Conservation (phyloP, 1,140 invertebrate species). For the Diploscapter pachys region DNA sequence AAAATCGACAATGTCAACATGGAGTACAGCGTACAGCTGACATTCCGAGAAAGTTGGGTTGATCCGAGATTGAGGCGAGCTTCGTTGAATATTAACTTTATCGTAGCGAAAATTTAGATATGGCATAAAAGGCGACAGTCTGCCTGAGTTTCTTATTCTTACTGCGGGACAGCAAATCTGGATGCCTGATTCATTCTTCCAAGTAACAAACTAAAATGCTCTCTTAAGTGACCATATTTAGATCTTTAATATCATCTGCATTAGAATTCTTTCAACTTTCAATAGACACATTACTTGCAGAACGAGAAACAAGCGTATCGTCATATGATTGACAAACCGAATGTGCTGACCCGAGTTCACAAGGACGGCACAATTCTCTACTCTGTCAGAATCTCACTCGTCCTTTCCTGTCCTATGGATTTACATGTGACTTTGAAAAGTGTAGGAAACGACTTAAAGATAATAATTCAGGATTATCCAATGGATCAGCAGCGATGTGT, state of each 20-base stretch:
- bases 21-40: constrained; percentile 72
- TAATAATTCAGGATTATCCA: constrained; percentile 84
- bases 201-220: constrained; percentile 20
- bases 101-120: background rate
- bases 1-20: constrained; percentile 98
- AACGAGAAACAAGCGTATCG: constrained; percentile 96
- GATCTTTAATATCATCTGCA: background rate
- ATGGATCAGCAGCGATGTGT: constrained; percentile 88
- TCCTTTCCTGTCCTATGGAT: constrained; percentile 85
- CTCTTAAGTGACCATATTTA: background rate
- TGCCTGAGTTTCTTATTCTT: constrained; percentile 53
- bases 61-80: constrained; percentile 73
- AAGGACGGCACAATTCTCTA: constrained; percentile 89
- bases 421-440: constrained; percentile 59
- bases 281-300: constrained; percentile 79
- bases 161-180: constrained; percentile 57
- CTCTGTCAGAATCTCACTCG: constrained; percentile 73
- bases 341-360: constrained; percentile 85
- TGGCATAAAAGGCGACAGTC: constrained; percentile 38
- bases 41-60: constrained; percentile 90
- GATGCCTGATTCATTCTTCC: constrained; percentile 58
- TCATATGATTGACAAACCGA: constrained; percentile 74
- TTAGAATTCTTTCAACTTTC: background rate
- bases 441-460: constrained; percentile 26
- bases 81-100: background rate